Evolutionary conservation across 2,797 vertebrate species (phyloP).

Genomic region (Cyclopterus lumpus): DNA sequence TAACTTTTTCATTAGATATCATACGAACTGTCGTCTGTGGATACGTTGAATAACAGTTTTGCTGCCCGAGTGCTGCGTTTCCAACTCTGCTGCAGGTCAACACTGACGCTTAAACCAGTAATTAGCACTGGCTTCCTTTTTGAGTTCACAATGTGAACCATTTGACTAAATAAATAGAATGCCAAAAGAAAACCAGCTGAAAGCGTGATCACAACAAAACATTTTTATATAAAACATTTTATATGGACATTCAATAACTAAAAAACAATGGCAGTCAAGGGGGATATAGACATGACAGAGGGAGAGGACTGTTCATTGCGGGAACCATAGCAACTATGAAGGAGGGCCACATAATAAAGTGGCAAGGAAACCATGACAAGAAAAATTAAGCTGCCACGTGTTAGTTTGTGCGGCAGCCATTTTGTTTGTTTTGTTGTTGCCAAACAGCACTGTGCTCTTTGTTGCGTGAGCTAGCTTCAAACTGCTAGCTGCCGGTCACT

Average conservation of each 20-base stretch:
- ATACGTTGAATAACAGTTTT: background rate
- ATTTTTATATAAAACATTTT: slow-evolving; percentile 87
- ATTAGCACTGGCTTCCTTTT: background rate
- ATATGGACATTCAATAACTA: slow-evolving; percentile 89
- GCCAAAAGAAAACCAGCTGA: slow-evolving; percentile 51
- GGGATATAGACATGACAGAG: slow-evolving; percentile 71
- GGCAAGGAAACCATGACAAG: slow-evolving; percentile 70
- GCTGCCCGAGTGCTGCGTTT: background rate
- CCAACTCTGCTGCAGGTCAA: background rate
- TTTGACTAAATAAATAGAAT: slow-evolving; percentile 15
- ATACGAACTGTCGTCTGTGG: background rate
- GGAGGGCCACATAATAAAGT: slow-evolving; percentile 77
- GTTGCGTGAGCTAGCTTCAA: slow-evolving; percentile 51
- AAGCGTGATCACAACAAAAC: slow-evolving; percentile 77
- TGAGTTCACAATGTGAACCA: background rate
- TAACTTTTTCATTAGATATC: background rate
- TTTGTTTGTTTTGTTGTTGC: slow-evolving; percentile 49
- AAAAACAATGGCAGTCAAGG: slow-evolving; percentile 84
- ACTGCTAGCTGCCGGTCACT: slow-evolving; percentile 66
- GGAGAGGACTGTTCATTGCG: slow-evolving; percentile 70
- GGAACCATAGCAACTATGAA: slow-evolving; percentile 79
- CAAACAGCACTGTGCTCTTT: slow-evolving; percentile 74
- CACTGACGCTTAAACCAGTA: background rate
- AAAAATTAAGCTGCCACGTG: slow-evolving; percentile 59
- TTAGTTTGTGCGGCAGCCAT: slow-evolving; percentile 56